These are phyloP conservation scores for Odontomyia ornata DNA, from an alignment of 2,888 invertebrate genomes.

Conservation along the genomic window DNA sequence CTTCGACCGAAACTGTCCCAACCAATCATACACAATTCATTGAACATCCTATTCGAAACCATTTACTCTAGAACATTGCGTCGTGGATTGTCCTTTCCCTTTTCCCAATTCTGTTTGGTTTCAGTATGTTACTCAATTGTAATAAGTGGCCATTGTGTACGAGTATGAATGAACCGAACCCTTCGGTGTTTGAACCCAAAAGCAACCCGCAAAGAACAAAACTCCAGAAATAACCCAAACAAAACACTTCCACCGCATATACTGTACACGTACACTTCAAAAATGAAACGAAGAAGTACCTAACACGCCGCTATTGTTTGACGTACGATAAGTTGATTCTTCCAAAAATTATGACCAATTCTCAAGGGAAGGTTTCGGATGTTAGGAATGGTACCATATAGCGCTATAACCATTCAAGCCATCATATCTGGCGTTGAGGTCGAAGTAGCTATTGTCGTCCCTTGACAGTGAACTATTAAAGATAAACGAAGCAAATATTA, in stretches of 20 bases:
- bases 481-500: constrained; percentile 26
- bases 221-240: constrained; percentile 6
- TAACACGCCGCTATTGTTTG: constrained; percentile 20
- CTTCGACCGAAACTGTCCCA: neutral
- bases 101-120: constrained; percentile 7
- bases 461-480: constrained; percentile 29
- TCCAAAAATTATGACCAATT: constrained; percentile 34
- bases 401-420: neutral
- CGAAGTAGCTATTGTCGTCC: constrained; percentile 17
- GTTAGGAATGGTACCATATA: neutral
- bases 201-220: neutral
- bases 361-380: constrained; percentile 16
- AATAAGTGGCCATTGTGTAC: constrained; percentile 39
- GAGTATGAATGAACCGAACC: too few species aligned
- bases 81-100: neutral
- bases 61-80: neutral
- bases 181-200: constrained; percentile 24
- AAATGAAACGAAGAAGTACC: constrained; percentile 22
- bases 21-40: constrained; percentile 26
- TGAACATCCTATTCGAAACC: constrained; percentile 18
- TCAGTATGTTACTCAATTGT: constrained; percentile 31
- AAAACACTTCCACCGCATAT: constrained; percentile 1
- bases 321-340: constrained; percentile 31
- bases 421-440: constrained; percentile 20
- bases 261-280: neutral